Evolutionary conservation across 2,113 vertebrate species (phyloP), one percentile per base, ranked within the genome.

Genomic region (Etheostoma cragini): DNA sequence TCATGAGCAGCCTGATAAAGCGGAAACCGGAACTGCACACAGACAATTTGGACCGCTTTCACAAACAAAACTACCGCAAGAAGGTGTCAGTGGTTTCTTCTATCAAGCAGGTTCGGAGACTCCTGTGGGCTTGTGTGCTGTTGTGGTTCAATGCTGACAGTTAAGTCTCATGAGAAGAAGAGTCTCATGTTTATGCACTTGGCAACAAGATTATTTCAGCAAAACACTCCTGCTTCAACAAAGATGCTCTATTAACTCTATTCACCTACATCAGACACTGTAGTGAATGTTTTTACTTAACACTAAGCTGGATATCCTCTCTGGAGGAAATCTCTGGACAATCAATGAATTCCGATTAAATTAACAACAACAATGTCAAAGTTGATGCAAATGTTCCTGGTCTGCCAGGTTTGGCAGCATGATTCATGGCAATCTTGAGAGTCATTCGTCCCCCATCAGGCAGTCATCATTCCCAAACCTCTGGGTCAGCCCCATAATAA

Each of bases 341-440:
- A 93, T 93, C 90, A 88, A 91, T 88, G 76, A 58, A 78, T 83
- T 74, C 67, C 56, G 76, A 93, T 91, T 89, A 88, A 85, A 90
- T 58, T 33, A 38, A 86, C 69, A 84, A 81, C 57, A 33, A 69
- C 33, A 15, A 57, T 3, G 1, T 22, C 2, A 53, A 21, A 52
- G 70, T 45, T 22, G 2, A 50, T 53, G 73, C 82, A 85, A 79
- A 88, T 72, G 72, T 35, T 71, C 14, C n/a, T 22, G 57, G 53
- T 81, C 80, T 11, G 63, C 24, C 22, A 12, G 22, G 30, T 58
- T 74, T 67, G 49, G 76, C 64, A 15, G 60, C 33, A 6, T 87
- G 85, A 91, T 90, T 91, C 88, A 91, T 62, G 81, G 60, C 80
- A 52, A 75, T 84, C 89, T 56, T 14, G 75, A 79, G 87, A 86